Conservation (phyloP, 2,797 vertebrate genomes). For the Dallia pectoralis region DNA sequence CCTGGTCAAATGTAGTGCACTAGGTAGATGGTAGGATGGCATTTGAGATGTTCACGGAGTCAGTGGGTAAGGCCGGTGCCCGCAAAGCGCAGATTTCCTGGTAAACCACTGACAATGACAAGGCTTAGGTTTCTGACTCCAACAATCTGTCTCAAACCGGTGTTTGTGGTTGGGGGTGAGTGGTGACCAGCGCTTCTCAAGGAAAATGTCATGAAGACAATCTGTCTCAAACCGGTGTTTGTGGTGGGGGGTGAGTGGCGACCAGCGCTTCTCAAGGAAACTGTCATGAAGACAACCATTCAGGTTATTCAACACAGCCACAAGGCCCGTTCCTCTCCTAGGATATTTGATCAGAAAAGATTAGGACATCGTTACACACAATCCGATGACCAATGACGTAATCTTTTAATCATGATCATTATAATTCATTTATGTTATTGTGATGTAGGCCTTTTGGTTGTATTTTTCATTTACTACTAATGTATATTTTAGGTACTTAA, state of each 20-base stretch:
- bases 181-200: conserved; percentile 10
- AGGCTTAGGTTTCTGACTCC: conserved; percentile 9
- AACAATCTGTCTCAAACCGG: conserved; percentile 14
- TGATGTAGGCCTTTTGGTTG: no score
- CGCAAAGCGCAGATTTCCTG: conserved; percentile 14
- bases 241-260: conserved; percentile 1
- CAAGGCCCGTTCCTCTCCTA: not conserved
- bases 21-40: no score
- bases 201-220: conserved; percentile 1
- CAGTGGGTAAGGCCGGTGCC: conserved; percentile 1
- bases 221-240: conserved; percentile 2
- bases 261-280: conserved; percentile 6
- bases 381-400: not conserved
- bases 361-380: not conserved
- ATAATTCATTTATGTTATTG: no score
- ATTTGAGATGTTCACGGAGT: not conserved
- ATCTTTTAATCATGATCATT: not conserved
- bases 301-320: not conserved
- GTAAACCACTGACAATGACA: conserved; percentile 20
- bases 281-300: not conserved
- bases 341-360: not conserved
- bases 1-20: not conserved
- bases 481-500: no score
- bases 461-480: no score
- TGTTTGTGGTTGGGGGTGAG: not conserved